Evolutionary conservation across 2,888 invertebrate genomes (phyloP), one percentile per base, ranked within the genome.

Genomic region (Eupithecia abbreviata): DNA sequence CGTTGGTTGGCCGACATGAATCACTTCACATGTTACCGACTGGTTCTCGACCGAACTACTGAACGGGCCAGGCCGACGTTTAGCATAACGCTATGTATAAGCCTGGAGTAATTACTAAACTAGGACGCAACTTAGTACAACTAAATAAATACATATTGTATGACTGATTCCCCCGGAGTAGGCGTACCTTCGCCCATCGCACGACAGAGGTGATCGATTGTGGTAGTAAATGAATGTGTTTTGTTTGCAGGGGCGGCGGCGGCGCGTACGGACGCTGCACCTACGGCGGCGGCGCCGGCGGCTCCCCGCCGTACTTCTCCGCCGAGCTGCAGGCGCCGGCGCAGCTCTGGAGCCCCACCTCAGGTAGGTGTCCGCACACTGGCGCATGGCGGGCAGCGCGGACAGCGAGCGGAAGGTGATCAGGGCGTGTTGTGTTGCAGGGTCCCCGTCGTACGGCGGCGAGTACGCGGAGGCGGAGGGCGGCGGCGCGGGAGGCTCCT

Each of bases 231-330:
- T n/a, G 15, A 41, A 15, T 13, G 42, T 41, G 15, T 45, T 4
- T 10, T 68, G 43, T 68, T 13, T n/a, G 86, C 65, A 85, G 86
- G 10, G 84, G 86, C 41, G 88, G 85, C 13, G 86, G 87, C 76
- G 86, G 84, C 4, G 90, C 86, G 79, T 92, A 91, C 87, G 77
- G 90, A 65, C 91, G 92, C 74, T 92, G 93, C 86, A 84, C 86
- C 12, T 93, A 92, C 89, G 74, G 85, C 41, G 81, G 79, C 5
- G 86, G 87, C 79, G 81, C 79, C 15, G 86, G 87, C 15, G 77
- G 76, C 79, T 84, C 90, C 76, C 88, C 93, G 66, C 90, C 92
- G 4, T 93, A 93, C 90, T 94, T 92, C 88, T 80, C 87, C 80
- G 88, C 89, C 77, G 90, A 89, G 75, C 85, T 89, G 71, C 74